These are phyloP conservation scores for Galerucella pusilla DNA, from an alignment of 2,888 invertebrate species.

Conservation along the genomic window DNA sequence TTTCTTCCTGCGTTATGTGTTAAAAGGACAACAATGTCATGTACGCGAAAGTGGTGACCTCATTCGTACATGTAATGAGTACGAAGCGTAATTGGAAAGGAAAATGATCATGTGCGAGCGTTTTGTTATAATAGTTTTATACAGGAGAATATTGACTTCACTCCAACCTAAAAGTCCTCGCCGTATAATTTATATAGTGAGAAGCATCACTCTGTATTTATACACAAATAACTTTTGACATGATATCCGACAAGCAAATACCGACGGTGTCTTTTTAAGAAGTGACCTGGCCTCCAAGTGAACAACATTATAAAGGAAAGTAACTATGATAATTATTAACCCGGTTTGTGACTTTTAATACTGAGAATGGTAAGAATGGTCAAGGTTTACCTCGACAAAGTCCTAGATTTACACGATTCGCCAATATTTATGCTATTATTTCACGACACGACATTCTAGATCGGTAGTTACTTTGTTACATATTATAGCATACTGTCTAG, in stretches of 20 bases:
- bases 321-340: constrained; percentile 22
- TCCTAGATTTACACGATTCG: constrained; percentile 26
- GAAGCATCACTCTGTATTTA: background rate
- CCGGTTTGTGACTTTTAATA: constrained; percentile 28
- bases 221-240: background rate
- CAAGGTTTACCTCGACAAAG: constrained; percentile 27
- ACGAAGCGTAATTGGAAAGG: too few species aligned
- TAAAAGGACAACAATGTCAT: too few species aligned
- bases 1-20: too few species aligned
- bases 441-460: constrained; percentile 11
- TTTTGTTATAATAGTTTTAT: too few species aligned
- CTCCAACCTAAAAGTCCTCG: too few species aligned
- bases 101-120: too few species aligned
- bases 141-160: too few species aligned
- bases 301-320: constrained; percentile 26
- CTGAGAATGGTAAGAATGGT: constrained; percentile 17
- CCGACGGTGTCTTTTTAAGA: background rate
- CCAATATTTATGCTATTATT: constrained; percentile 29
- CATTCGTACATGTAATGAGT: too few species aligned
- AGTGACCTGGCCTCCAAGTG: constrained; percentile 26
- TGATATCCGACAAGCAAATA: constrained; percentile 19
- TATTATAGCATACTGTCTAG: background rate
- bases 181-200: too few species aligned
- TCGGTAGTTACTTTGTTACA: constrained; percentile 13
- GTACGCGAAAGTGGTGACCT: too few species aligned